Conservation (phyloP, 1,140 invertebrate genomes). For the Pogonomyrmex barbatus region DNA sequence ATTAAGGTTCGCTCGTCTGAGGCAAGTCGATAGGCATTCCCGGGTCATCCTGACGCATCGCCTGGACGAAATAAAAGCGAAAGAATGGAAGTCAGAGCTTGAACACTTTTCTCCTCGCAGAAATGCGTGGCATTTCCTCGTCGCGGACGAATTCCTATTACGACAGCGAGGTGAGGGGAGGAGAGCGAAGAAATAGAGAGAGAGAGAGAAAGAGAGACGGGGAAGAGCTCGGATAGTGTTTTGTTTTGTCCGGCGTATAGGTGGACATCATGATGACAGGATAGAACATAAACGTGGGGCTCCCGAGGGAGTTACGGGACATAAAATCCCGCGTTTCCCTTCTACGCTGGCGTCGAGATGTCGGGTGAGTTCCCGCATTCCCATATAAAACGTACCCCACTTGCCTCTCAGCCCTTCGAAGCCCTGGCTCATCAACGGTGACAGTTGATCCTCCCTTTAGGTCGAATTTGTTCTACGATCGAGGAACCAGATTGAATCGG, state of each 20-base stretch:
- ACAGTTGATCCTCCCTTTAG: conserved; percentile 81
- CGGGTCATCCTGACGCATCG: conserved; percentile 35
- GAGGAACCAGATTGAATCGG: conserved; percentile 71
- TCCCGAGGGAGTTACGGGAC: conserved; percentile 84
- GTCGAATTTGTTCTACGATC: conserved; percentile 75
- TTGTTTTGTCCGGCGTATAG: conserved; percentile 82
- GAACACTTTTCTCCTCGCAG: conserved; percentile 47
- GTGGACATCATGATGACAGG: conserved; percentile 84
- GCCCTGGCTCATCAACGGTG: conserved; percentile 79
- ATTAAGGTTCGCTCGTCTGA: conserved; percentile 42
- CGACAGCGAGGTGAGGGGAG: conserved; percentile 20
- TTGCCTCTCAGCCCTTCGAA: conserved; percentile 67
- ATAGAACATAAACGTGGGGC: conserved; percentile 82
- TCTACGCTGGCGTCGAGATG: conserved; percentile 83
- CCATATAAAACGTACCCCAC: conserved; percentile 75
- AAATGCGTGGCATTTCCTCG: conserved; percentile 74
- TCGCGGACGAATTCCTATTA: conserved; percentile 75
- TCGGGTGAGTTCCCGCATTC: conserved; percentile 78
- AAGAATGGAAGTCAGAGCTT: conserved; percentile 50
- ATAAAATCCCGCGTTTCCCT: conserved; percentile 84
- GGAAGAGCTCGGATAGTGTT: conserved; percentile 75
- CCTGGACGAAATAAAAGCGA: conserved; percentile 69
- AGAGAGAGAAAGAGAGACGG: conserved; percentile 17
- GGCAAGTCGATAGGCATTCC: conserved; percentile 66
- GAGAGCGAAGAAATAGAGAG: background rate